Evolutionary conservation across 2,113 vertebrate species (phyloP).

Genomic region (Amblyopsis rosae): DNA sequence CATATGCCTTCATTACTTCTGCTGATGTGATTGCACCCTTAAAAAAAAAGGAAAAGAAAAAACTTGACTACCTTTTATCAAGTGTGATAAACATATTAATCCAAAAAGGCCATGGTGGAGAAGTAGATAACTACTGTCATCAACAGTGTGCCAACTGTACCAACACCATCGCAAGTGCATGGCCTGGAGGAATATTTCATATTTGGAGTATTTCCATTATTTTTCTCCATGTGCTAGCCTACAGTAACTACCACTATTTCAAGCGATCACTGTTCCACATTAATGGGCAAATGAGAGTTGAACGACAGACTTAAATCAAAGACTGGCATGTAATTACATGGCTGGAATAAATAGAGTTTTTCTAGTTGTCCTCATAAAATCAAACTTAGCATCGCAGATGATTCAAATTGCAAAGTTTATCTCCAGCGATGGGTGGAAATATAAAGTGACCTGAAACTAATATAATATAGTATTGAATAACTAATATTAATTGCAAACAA

Average conservation of each 20-base stretch:
- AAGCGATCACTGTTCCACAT: background rate
- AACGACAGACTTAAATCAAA: background rate
- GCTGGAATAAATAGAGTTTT: background rate
- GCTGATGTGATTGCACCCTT: conserved; percentile 46
- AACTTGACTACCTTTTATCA: conserved; percentile 34
- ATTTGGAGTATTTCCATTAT: background rate
- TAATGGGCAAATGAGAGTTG: background rate
- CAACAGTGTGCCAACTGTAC: background rate
- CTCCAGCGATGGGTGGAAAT: no score
- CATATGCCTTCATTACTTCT: conserved; percentile 41
- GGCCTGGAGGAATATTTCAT: conserved; percentile 8
- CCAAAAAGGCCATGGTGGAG: background rate
- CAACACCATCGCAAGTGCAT: background rate
- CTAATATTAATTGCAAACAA: background rate
- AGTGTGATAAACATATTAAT: background rate
- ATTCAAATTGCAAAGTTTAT: no score
- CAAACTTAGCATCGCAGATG: background rate
- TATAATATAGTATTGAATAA: background rate
- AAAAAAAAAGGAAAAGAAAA: conserved; percentile 3
- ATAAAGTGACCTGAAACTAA: background rate
- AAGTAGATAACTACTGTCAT: background rate
- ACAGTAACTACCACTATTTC: background rate
- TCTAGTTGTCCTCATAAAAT: background rate
- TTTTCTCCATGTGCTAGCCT: background rate
- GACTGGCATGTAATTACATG: background rate